Evolutionary conservation across 2,113 vertebrate species (phyloP).

Genomic region (Vimba vimba): DNA sequence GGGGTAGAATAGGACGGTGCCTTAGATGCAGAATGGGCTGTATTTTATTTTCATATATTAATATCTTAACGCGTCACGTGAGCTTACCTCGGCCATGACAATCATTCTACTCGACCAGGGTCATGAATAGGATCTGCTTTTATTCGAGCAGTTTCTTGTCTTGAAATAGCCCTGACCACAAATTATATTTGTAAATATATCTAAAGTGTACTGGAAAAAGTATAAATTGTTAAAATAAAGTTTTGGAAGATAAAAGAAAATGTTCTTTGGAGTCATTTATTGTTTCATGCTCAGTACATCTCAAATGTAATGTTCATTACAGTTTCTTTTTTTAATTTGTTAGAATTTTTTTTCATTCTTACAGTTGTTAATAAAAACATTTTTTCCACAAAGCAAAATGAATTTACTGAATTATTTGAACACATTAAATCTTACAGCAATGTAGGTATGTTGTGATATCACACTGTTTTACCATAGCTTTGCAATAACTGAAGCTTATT

Average conservation of each 20-base stretch:
- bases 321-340: too few relatives aligned
- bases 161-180: constrained; percentile 73
- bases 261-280: constrained; percentile 18
- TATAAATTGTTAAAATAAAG: constrained; percentile 85
- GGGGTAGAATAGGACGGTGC: constrained; percentile 81
- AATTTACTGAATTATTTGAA: constrained; percentile 1
- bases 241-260: constrained; percentile 76
- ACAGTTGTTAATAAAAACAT: constrained; percentile 2
- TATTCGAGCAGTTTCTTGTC: constrained; percentile 68
- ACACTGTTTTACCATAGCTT: background rate
- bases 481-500: background rate
- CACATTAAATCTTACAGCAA: constrained; percentile 22
- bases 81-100: constrained; percentile 84
- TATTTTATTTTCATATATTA: constrained; percentile 79
- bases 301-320: too few relatives aligned
- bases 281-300: background rate
- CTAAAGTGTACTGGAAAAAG: constrained; percentile 70
- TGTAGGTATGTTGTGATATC: background rate
- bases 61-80: constrained; percentile 60
- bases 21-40: constrained; percentile 78
- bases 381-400: constrained; percentile 27
- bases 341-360: constrained; percentile 3
- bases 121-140: constrained; percentile 68
- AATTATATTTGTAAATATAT: constrained; percentile 82
- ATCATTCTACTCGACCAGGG: constrained; percentile 77